These are phyloP conservation scores for Tragelaphus oryx DNA, from an alignment of 2,797 vertebrate genomes.

Conservation along the genomic window DNA sequence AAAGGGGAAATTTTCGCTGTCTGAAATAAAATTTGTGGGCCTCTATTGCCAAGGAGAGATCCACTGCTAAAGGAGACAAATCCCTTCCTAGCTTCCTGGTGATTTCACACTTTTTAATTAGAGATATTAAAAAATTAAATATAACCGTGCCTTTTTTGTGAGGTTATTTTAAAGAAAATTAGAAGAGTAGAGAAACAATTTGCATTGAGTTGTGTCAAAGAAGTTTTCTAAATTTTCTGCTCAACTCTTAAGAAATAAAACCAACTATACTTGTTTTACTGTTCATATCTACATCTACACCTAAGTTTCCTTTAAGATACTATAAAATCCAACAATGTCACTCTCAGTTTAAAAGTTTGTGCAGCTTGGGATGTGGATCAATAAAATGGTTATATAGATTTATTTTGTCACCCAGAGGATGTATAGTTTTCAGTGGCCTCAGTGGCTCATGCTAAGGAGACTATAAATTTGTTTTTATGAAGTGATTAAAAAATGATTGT, in stretches of 20 bases:
- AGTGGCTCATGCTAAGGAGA: background rate
- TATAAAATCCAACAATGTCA: background rate
- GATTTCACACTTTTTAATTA: background rate
- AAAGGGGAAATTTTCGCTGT: background rate
- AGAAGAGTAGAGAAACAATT: background rate
- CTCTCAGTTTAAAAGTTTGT: background rate
- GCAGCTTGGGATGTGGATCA: constrained; percentile 4
- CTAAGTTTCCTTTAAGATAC: constrained; percentile 1
- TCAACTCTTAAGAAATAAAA: background rate
- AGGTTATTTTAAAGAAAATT: background rate
- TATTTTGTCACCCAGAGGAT: constrained; percentile 32
- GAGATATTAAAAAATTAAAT: background rate
- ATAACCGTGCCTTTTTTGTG: background rate
- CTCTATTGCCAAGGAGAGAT: background rate
- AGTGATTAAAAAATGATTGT: background rate
- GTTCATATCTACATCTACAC: background rate
- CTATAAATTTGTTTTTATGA: constrained; percentile 31
- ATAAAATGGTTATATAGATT: constrained; percentile 21
- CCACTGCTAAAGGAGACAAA: background rate
- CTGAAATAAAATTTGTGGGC: background rate
- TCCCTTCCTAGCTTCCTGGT: background rate
- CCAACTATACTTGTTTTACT: background rate
- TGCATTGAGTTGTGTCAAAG: background rate
- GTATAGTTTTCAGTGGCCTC: background rate
- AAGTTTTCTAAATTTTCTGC: background rate